Percentiles rank a stretch among this genome's conserved stretches.
phyloP scores from a whole-genome alignment of 2,113 vertebrate genomes.

The Chaetorhynchus papuensis region DNA sequence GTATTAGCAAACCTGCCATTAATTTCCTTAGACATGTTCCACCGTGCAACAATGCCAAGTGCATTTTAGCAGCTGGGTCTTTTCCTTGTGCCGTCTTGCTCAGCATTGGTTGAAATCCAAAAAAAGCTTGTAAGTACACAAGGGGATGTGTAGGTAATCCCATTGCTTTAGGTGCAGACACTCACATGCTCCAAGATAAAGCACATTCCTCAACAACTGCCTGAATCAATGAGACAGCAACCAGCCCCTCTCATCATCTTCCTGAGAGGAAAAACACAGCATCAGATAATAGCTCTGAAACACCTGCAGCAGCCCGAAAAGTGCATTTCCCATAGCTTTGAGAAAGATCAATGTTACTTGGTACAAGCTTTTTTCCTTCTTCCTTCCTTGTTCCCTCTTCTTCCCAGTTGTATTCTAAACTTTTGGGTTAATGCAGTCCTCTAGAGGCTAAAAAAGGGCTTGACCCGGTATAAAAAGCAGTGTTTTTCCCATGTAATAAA shows the following conservation, averaged over 20 bases:
- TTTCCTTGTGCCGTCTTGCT: background rate
- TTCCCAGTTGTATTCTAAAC: background rate
- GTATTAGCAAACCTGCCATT: background rate
- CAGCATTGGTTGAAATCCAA: background rate
- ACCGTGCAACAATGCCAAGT: background rate
- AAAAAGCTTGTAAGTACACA: background rate
- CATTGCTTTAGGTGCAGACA: background rate
- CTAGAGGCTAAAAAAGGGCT: background rate
- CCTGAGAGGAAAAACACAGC: background rate
- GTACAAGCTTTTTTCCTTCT: background rate
- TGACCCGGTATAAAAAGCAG: background rate
- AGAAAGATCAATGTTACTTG: background rate
- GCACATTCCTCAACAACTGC: background rate
- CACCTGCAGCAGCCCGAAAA: background rate
- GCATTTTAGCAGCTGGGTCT: background rate
- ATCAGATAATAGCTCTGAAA: background rate
- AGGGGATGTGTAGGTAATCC: background rate
- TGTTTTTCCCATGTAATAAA: conserved; percentile 6
- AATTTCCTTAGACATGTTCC: background rate
- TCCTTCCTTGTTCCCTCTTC: background rate
- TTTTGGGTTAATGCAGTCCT: background rate
- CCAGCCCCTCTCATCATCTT: background rate
- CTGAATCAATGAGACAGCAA: background rate
- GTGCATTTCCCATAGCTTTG: background rate
- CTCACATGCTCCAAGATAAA: background rate